Evolutionary conservation across 2,888 invertebrate species (phyloP).

Genomic region (Orchestes rusci): DNA sequence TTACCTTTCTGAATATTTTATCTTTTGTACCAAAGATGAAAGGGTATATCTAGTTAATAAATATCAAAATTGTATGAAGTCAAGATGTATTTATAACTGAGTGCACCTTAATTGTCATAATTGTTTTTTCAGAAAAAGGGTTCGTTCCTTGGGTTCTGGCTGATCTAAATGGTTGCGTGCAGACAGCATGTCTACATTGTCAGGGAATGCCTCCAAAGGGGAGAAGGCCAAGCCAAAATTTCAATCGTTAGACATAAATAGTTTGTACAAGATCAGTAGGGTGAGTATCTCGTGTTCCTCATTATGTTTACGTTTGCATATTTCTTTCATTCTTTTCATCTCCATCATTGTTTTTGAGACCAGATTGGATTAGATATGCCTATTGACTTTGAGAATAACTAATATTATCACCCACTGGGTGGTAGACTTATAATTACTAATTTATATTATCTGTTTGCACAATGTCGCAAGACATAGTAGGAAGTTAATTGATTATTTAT

Average conservation of each 20-base stretch:
- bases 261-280: constrained; percentile 82
- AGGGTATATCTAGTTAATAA: too few relatives aligned
- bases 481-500: too few relatives aligned
- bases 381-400: too few relatives aligned
- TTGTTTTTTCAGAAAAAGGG: constrained; percentile 49
- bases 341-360: too few relatives aligned
- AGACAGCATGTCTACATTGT: constrained; percentile 95
- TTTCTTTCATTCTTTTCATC: neutral
- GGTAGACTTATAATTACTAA: too few relatives aligned
- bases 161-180: constrained; percentile 86
- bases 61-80: neutral
- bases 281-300: constrained; percentile 51
- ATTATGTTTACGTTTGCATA: too few relatives aligned
- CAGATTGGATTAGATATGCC: too few relatives aligned
- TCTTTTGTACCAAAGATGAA: too few relatives aligned
- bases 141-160: constrained; percentile 69
- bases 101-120: neutral
- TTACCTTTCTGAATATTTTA: too few relatives aligned
- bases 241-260: constrained; percentile 97
- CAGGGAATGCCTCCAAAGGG: constrained; percentile 79
- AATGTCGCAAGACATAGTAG: too few relatives aligned
- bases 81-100: neutral
- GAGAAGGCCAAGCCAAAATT: constrained; percentile 92
- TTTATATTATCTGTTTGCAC: too few relatives aligned
- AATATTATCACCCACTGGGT: too few relatives aligned